Conservation (phyloP, 2,113 vertebrate species). For the Actinemys pallida region DNA sequence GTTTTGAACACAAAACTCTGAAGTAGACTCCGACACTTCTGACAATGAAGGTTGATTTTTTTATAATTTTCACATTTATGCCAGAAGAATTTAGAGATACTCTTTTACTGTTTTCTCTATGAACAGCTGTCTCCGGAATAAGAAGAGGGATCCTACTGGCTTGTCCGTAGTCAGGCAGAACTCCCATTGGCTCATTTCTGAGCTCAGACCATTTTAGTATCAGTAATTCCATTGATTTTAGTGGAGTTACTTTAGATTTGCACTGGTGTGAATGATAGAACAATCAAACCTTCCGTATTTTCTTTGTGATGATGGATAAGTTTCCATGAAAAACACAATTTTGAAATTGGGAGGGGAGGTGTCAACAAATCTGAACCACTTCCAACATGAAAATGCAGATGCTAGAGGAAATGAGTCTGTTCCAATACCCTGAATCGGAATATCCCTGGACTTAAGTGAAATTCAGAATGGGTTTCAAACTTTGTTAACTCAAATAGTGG, state of each 20-base stretch:
- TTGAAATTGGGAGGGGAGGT: background rate
- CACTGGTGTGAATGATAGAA: background rate
- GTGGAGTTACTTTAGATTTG: background rate
- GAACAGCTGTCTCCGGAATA: constrained; percentile 1
- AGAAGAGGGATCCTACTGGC: background rate
- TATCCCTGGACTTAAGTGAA: background rate
- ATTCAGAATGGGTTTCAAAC: accelerated
- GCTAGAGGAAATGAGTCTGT: background rate
- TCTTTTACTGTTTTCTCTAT: constrained; percentile 44
- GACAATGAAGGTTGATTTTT: constrained; percentile 15
- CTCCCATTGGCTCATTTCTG: background rate
- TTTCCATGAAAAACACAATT: background rate
- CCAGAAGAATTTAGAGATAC: constrained; percentile 27
- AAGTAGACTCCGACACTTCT: constrained; percentile 15
- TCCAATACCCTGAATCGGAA: background rate
- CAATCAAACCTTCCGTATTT: background rate
- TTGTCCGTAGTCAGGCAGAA: constrained; percentile 3
- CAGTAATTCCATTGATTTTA: background rate
- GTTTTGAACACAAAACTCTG: background rate
- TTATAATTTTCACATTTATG: constrained; percentile 47
- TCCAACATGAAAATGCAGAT: background rate
- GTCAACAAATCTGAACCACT: background rate
- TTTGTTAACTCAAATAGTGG: background rate
- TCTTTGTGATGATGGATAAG: background rate
- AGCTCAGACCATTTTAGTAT: background rate